Evolutionary conservation across 2,797 vertebrate species (phyloP).

Genomic region (Syngnathus acus): DNA sequence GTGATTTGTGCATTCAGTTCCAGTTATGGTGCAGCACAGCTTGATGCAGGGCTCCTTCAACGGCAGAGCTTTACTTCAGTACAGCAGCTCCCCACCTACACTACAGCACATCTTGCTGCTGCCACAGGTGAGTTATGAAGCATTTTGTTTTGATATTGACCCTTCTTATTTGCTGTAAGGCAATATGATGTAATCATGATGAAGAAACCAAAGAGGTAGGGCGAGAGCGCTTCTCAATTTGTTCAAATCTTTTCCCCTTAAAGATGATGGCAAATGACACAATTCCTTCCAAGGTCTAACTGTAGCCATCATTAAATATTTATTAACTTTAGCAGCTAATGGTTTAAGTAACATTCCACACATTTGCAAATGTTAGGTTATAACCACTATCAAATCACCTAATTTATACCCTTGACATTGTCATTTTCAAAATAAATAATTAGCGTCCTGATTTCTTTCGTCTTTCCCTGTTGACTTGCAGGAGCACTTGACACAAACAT

Average conservation of each 20-base stretch:
- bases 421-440: background rate
- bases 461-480: slow-evolving; percentile 14
- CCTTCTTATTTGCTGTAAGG: background rate
- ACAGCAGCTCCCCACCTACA: slow-evolving; percentile 87
- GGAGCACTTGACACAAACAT: slow-evolving; percentile 85
- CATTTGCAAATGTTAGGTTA: no score
- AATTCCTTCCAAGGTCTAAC: no score
- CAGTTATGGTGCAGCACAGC: slow-evolving; percentile 89
- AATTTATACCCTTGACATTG: background rate
- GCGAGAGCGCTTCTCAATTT: no score
- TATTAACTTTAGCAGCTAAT: no score
- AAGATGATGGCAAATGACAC: no score
- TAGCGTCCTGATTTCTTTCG: background rate
- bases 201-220: background rate
- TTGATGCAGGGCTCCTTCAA: slow-evolving; percentile 89
- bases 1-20: slow-evolving; percentile 61
- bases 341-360: background rate
- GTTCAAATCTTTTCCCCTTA: no score
- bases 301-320: no score
- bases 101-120: slow-evolving; percentile 80
- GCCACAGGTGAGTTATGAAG: slow-evolving; percentile 74
- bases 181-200: background rate
- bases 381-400: no score
- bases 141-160: background rate
- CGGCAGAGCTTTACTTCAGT: slow-evolving; percentile 83